Percentiles rank a stretch among this genome's conserved stretches.
Conservation (phyloP, 2,888 invertebrate species). For the Chymomyza caudatula region DNA sequence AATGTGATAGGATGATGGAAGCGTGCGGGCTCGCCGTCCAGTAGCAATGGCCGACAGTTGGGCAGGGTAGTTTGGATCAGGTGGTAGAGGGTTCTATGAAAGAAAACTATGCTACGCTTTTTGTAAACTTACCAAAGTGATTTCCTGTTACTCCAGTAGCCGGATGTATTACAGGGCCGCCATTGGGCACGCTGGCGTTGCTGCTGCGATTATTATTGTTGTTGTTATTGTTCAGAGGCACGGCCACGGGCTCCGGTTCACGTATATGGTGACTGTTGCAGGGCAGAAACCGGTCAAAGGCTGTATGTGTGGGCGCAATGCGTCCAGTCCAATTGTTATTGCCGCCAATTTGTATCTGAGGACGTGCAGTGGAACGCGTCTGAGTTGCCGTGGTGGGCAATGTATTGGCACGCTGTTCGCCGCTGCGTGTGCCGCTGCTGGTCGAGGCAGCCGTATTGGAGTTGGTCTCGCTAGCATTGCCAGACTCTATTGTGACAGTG, state of each 20-base stretch:
- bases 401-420: conserved; percentile 80
- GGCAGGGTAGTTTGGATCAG: background rate
- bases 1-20: conserved; percentile 37
- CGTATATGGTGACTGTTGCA: conserved; percentile 86
- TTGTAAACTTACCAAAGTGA: conserved; percentile 22
- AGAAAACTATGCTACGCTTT: background rate
- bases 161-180: background rate
- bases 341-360: conserved; percentile 83
- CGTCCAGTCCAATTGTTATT: conserved; percentile 79
- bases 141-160: background rate
- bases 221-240: conserved; percentile 37
- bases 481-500: background rate
- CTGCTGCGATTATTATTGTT: conserved; percentile 29
- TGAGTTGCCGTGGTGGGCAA: conserved; percentile 86
- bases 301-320: conserved; percentile 76
- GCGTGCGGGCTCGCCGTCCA: conserved; percentile 9
- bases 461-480: conserved; percentile 79
- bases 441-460: conserved; percentile 76
- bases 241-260: conserved; percentile 59
- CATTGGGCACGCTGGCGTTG: background rate
- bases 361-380: conserved; percentile 84
- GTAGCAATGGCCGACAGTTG: background rate
- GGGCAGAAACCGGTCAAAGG: conserved; percentile 81
- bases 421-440: conserved; percentile 74
- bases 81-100: background rate